These are phyloP conservation scores for Alviniconcha strummeri DNA, from an alignment of 2,888 invertebrate genomes.

Conservation along the genomic window DNA sequence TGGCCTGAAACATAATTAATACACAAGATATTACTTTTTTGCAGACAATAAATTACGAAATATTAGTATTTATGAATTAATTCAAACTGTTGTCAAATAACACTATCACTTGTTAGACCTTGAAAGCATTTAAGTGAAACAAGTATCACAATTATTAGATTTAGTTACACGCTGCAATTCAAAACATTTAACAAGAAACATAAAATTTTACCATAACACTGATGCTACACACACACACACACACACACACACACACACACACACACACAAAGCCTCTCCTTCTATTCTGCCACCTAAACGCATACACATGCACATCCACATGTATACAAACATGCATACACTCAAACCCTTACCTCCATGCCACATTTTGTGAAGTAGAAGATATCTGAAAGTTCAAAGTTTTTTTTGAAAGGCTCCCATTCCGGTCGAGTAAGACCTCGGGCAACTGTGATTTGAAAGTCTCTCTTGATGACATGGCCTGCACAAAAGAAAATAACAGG, in stretches of 20 bases:
- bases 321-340: not conserved
- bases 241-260: not conserved
- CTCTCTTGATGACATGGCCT: conserved; percentile 57
- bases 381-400: conserved; percentile 89
- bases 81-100: no score
- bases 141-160: no score
- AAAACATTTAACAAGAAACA: no score
- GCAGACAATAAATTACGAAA: no score
- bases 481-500: not conserved
- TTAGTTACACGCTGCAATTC: no score
- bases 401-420: conserved; percentile 75
- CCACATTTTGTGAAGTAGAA: conserved; percentile 93
- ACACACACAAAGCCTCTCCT: not conserved
- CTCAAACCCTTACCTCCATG: conserved; percentile 79
- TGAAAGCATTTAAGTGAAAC: no score
- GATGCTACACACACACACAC: not conserved
- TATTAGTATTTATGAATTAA: no score
- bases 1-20: conserved; percentile 77
- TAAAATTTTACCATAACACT: not conserved
- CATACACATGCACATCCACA: not conserved
- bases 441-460: conserved; percentile 57
- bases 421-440: conserved; percentile 56
- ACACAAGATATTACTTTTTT: not conserved
- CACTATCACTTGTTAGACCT: no score
- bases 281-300: not conserved